Percentiles rank a stretch among this genome's conserved stretches.
These are phyloP conservation scores for Rhingia campestris DNA, from an alignment of 2,888 invertebrate species.

Conservation along the genomic window DNA sequence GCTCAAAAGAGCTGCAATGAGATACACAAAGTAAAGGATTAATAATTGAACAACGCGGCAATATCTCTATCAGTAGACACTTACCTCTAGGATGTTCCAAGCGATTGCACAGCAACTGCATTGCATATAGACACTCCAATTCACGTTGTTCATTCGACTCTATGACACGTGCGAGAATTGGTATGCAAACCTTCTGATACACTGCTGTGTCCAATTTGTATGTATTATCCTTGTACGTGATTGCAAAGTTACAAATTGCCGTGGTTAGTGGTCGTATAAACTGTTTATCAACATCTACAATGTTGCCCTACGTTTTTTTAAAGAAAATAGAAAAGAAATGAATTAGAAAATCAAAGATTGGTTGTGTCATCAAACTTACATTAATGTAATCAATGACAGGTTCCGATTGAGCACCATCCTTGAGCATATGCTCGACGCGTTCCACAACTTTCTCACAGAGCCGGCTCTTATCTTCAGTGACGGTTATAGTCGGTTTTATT, in stretches of 20 bases:
- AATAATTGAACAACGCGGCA: no score
- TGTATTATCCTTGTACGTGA: conserved; percentile 78
- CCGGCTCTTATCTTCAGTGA: conserved; percentile 77
- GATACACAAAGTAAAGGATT: conserved; percentile 7
- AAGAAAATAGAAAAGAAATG: conserved; percentile 9
- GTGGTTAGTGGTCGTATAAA: conserved; percentile 88
- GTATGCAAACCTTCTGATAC: conserved; percentile 80
- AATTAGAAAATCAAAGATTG: background rate
- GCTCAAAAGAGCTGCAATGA: conserved; percentile 87
- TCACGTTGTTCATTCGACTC: conserved; percentile 88
- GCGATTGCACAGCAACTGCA: conserved; percentile 90
- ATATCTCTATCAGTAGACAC: background rate
- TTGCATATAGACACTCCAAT: conserved; percentile 92
- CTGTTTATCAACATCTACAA: conserved; percentile 83
- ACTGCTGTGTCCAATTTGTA: conserved; percentile 78
- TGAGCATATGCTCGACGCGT: conserved; percentile 84
- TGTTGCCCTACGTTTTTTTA: conserved; percentile 78
- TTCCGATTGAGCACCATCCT: conserved; percentile 83
- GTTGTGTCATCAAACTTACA: conserved; percentile 82
- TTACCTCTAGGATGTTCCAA: conserved; percentile 90
- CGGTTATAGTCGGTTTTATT: conserved; percentile 76
- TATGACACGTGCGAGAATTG: conserved; percentile 83
- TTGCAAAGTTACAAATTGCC: conserved; percentile 85
- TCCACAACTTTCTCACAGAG: conserved; percentile 83
- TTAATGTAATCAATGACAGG: conserved; percentile 86